Evolutionary conservation across 2,888 invertebrate genomes (phyloP).

Genomic region (Oscheius sp.): DNA sequence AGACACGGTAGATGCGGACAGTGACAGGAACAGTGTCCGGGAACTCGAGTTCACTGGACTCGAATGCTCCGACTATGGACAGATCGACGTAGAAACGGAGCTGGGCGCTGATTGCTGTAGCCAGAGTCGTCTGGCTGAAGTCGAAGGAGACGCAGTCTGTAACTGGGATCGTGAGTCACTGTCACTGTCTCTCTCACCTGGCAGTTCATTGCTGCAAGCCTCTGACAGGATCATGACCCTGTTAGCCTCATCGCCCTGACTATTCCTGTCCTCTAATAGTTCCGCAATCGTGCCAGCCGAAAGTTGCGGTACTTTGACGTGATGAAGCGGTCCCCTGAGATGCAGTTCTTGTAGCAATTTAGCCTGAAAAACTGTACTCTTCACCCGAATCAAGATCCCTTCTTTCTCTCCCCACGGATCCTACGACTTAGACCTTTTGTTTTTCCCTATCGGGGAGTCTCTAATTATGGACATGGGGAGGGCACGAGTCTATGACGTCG

Average conservation of each 20-base stretch:
- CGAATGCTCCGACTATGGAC: no score
- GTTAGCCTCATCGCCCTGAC: neutral
- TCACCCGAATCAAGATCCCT: no score
- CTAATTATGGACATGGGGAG: no score
- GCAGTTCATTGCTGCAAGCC: neutral
- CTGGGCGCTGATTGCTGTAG: neutral
- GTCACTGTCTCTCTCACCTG: constrained; percentile 1
- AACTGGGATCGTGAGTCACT: neutral
- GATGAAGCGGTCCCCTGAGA: constrained; percentile 2
- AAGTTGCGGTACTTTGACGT: constrained; percentile 8
- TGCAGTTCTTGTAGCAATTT: constrained; percentile 7
- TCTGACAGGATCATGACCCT: constrained; percentile 1
- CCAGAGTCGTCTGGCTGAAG: neutral
- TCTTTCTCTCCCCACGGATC: no score
- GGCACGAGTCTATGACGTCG: no score
- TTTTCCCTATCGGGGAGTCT: no score
- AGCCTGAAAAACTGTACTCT: neutral
- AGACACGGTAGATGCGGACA: constrained; percentile 15
- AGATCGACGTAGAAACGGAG: no score
- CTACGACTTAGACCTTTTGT: no score
- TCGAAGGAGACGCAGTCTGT: constrained; percentile 10
- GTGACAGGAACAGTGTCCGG: neutral
- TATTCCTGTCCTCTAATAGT: neutral
- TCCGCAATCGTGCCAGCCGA: constrained; percentile 2
- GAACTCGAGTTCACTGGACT: no score